Percentiles rank a stretch among this genome's conserved stretches.
Conservation (phyloP, 1,140 invertebrate species). For the Sinella curviseta region DNA sequence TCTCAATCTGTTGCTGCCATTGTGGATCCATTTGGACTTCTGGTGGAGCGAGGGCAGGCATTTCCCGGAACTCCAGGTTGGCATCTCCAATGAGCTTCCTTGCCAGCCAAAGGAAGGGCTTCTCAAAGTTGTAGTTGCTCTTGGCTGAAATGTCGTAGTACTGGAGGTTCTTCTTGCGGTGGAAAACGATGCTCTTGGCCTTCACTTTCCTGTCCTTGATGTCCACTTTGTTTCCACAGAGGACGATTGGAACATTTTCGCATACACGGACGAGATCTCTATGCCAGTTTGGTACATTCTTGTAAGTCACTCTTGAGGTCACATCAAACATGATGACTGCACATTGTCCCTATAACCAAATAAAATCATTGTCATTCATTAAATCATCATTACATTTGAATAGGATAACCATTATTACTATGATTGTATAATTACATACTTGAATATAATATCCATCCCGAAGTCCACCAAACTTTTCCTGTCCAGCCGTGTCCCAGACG, state of each 20-base stretch:
- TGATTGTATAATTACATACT: slow-evolving; percentile 54
- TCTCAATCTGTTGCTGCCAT: slow-evolving; percentile 93
- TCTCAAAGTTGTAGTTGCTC: slow-evolving; percentile 99
- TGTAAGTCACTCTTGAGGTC: slow-evolving; percentile 97
- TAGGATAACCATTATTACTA: background rate
- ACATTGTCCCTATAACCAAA: slow-evolving; percentile 77
- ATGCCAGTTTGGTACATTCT: slow-evolving; percentile 99
- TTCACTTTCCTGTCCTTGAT: slow-evolving; percentile 99
- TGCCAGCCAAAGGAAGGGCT: slow-evolving; percentile 98
- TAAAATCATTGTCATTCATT: background rate
- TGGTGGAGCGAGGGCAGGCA: slow-evolving; percentile 96
- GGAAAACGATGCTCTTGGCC: slow-evolving; percentile 98
- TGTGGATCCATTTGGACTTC: slow-evolving; percentile 98
- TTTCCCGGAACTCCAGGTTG: slow-evolving; percentile 97
- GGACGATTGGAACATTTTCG: slow-evolving; percentile 98
- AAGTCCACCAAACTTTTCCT: slow-evolving; percentile 98
- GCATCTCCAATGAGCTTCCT: slow-evolving; percentile 97
- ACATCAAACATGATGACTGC: slow-evolving; percentile 99
- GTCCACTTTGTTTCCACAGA: slow-evolving; percentile 91
- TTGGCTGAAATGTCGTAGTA: slow-evolving; percentile 99
- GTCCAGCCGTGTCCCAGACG: slow-evolving; percentile 99
- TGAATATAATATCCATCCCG: slow-evolving; percentile 99
- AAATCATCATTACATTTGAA: background rate
- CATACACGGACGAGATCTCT: slow-evolving; percentile 96
- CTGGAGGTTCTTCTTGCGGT: slow-evolving; percentile 99